Evolutionary conservation across 2,113 vertebrate species (phyloP).

Genomic region (Brienomyrus longianalis): DNA sequence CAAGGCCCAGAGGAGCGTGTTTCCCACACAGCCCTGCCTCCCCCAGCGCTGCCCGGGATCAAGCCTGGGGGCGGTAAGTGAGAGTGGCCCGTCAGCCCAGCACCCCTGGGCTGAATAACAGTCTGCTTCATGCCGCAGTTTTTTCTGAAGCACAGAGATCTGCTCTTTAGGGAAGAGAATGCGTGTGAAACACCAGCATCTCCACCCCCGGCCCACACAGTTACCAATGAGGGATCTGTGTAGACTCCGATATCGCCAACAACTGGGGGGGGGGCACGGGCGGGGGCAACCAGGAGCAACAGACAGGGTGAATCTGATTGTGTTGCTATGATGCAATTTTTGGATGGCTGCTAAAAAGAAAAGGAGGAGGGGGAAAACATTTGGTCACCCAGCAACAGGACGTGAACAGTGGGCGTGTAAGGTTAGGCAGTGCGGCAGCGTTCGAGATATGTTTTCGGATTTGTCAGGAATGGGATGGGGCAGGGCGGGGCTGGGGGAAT

Average conservation of each 20-base stretch:
- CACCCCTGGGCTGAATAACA: neutral
- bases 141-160: neutral
- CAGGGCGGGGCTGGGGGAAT: conserved; percentile 27
- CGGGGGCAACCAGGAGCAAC: conserved; percentile 17
- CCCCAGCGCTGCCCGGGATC: neutral
- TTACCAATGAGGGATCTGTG: neutral
- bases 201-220: neutral
- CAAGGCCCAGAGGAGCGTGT: neutral
- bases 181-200: neutral
- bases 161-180: neutral
- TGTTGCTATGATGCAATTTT: conserved; percentile 47
- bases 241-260: neutral
- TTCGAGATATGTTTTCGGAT: conserved; percentile 61
- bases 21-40: neutral
- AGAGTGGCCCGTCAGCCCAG: neutral
- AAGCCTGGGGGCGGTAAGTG: neutral
- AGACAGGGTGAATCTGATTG: conserved; percentile 38
- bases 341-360: conserved; percentile 31
- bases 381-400: conserved; percentile 58
- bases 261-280: neutral
- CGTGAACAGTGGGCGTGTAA: conserved; percentile 41
- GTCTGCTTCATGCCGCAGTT: neutral
- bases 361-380: conserved; percentile 54
- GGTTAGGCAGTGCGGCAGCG: conserved; percentile 49
- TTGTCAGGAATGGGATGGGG: neutral